Percentiles rank a stretch among this genome's conserved stretches.
Evolutionary conservation across 2,797 vertebrate genomes (phyloP).

Genomic region (Esox masquinongy): DNA sequence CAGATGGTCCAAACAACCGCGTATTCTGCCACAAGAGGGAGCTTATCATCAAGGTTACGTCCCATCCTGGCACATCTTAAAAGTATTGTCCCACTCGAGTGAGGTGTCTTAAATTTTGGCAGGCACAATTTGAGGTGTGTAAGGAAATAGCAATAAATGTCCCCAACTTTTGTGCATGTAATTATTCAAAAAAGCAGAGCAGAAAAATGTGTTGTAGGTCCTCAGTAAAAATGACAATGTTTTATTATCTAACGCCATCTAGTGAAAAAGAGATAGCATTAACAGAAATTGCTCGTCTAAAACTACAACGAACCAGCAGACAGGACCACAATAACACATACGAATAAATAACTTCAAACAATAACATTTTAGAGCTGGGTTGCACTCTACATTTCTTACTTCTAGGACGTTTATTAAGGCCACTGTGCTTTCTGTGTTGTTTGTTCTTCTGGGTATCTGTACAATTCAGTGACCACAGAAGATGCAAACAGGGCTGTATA

Average conservation of each 20-base stretch:
- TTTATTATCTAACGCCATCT: conserved; percentile 21
- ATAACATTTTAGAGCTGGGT: neutral
- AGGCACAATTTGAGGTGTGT: neutral
- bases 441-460: neutral
- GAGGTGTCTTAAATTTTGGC: neutral
- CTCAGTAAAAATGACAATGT: neutral
- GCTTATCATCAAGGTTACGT: neutral
- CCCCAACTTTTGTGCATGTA: neutral
- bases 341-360: too few species aligned
- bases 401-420: neutral
- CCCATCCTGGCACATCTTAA: neutral
- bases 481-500: neutral
- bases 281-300: too few species aligned
- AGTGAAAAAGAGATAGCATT: conserved; percentile 21
- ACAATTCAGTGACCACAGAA: neutral
- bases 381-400: neutral
- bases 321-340: neutral
- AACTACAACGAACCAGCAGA: neutral
- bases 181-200: neutral
- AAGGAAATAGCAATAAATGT: neutral
- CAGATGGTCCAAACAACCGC: conserved; percentile 38
- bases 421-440: neutral
- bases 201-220: neutral
- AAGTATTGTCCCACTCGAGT: too few species aligned
- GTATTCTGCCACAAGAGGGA: conserved; percentile 22